Evolutionary conservation across 2,797 vertebrate genomes (phyloP), one percentile per base, ranked within the genome.

Genomic region (Arrhamphus sclerolepis): DNA sequence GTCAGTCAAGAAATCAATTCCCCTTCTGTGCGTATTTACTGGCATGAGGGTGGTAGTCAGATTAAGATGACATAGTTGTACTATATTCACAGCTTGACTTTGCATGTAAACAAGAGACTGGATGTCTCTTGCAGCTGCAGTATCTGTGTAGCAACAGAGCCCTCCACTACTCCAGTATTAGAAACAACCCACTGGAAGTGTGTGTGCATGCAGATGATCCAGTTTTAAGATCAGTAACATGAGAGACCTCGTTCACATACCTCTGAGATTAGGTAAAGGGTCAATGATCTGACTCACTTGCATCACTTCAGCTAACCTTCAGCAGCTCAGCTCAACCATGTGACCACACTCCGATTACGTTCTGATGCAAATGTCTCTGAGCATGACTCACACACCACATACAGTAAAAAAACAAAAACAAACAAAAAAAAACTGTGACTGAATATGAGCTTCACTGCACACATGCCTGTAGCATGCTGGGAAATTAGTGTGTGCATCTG

Each of bases 211-310:
- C 28, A 41, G 21, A 46, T 54, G 56, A 74, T 20, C n/a, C 52
- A 41, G 13, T 1, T 22, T 62, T 39, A 39, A 56, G 56, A 18
- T 58, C 57, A 28, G 75, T 40, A 75, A 84, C 70, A 64, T 58
- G 69, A 70, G 66, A 72, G 52, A 70, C 21, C 44, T 16, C 0
- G 16, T 18, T 21, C 61, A 34, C 76, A 74, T 57, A 57, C 56
- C 59, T 70, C 16, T 34, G 68, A 0, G 20, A 22, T 63, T 67
- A 70, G 60, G 57, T 70, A 69, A 72, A 31, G 75, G 77, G 78
- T 82, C 72, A 65, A 46, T 73, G 68, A 68, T 81, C 9, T 26
- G 55, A 56, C 51, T 19, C 56, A 8, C 43, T 39, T 3, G 41
- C 41, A 59, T 73, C 67, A 56, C 62, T 41, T 6, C 44, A 21